phyloP scores from a whole-genome alignment of 2,888 invertebrate genomes.

The Choreutis nemorana region DNA sequence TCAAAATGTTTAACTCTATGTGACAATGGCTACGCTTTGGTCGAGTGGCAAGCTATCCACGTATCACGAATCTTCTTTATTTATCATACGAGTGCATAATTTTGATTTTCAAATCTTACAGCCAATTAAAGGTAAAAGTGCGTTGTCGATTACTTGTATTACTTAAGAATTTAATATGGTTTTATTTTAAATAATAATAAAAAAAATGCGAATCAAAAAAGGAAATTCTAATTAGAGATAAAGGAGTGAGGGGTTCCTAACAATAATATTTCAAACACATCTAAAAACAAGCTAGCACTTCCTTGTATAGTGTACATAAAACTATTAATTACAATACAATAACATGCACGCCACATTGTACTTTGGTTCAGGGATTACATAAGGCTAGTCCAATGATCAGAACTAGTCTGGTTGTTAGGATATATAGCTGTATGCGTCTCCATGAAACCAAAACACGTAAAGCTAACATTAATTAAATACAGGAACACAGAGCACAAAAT shows the following conservation, averaged over 20 bases:
- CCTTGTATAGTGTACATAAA: slow-evolving; percentile 45
- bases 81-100: not conserved
- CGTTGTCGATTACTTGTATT: slow-evolving; percentile 16
- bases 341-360: slow-evolving; percentile 62
- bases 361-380: slow-evolving; percentile 64
- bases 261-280: slow-evolving; percentile 52
- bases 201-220: slow-evolving; percentile 22
- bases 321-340: slow-evolving; percentile 58
- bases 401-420: too few relatives aligned
- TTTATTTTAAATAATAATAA: too few relatives aligned
- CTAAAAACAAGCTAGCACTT: slow-evolving; percentile 62
- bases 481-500: slow-evolving; percentile 64
- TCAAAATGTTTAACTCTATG: too few relatives aligned
- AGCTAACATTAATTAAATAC: slow-evolving; percentile 58
- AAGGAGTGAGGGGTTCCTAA: slow-evolving; percentile 53
- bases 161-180: too few relatives aligned
- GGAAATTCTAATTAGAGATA: slow-evolving; percentile 34
- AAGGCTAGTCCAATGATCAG: too few relatives aligned
- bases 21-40: slow-evolving; percentile 27
- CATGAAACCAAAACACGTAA: slow-evolving; percentile 64
- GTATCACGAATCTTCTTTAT: slow-evolving; percentile 1
- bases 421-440: slow-evolving; percentile 28
- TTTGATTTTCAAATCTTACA: slow-evolving; percentile 15
- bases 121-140: slow-evolving; percentile 29
- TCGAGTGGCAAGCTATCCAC: slow-evolving; percentile 14